A percentile compares a stretch with the other conserved stretches of the same genome.
Conservation (phyloP, 2,888 invertebrate genomes). For the Drosophila anomelani region DNA sequence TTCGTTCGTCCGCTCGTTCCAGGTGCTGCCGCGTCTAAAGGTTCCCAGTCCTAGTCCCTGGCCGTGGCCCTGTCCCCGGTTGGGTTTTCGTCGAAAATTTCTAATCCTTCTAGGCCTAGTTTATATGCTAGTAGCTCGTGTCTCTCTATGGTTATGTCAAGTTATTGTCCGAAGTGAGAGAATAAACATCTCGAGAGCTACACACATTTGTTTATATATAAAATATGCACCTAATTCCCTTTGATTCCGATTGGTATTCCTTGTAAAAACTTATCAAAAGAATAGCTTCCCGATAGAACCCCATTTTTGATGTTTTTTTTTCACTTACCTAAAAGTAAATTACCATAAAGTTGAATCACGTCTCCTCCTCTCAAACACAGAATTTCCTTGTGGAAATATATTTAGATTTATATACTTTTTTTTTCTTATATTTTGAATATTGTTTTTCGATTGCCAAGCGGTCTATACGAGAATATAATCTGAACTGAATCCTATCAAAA, state of each 20-base stretch:
- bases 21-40: constrained; percentile 8
- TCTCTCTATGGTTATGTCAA: not conserved
- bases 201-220: not conserved
- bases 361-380: not conserved
- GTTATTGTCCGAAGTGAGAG: not conserved
- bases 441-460: constrained; percentile 9
- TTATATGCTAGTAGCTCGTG: not conserved
- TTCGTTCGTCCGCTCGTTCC: constrained; percentile 30
- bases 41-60: not conserved
- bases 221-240: not conserved
- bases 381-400: constrained; percentile 16
- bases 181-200: not conserved
- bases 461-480: constrained; percentile 16
- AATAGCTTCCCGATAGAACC: not conserved
- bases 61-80: not conserved
- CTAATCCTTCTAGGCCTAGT: not conserved
- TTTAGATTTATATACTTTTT: constrained; percentile 9
- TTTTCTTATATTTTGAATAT: not conserved
- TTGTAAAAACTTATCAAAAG: not conserved
- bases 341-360: not conserved
- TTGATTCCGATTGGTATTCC: not conserved
- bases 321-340: constrained; percentile 2
- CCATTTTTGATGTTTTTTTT: too few relatives aligned
- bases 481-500: not conserved
- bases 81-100: not conserved